Evolutionary conservation across 2,888 invertebrate species (phyloP).

Genomic region (Alentia gelatinosa): DNA sequence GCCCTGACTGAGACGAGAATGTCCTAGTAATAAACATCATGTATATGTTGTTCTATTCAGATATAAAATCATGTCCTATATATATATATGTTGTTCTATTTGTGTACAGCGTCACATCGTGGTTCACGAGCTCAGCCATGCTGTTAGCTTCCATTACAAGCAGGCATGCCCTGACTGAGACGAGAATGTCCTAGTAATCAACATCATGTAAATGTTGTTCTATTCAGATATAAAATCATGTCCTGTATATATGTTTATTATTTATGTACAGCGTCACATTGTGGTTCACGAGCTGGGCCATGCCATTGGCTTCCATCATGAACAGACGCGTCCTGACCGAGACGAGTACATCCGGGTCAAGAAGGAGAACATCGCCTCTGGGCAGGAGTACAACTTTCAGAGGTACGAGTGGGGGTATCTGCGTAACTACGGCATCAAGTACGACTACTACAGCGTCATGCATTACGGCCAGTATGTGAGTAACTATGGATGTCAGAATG

Average conservation of each 20-base stretch:
- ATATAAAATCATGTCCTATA: too few relatives aligned
- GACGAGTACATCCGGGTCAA: neutral
- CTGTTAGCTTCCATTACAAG: neutral
- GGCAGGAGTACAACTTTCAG: neutral
- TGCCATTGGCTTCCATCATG: neutral
- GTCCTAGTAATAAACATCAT: neutral
- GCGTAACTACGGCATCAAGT: neutral
- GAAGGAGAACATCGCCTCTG: neutral
- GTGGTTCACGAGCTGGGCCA: neutral
- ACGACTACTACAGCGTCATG: conserved; percentile 18
- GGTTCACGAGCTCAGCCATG: neutral
- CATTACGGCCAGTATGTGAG: conserved; percentile 31
- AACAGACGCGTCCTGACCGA: conserved; percentile 22
- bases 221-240: too few relatives aligned
- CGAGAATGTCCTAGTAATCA: too few relatives aligned
- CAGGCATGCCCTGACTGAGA: conserved; percentile 16
- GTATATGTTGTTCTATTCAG: too few relatives aligned
- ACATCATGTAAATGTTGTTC: too few relatives aligned
- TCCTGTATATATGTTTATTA: too few relatives aligned
- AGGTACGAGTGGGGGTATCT: conserved; percentile 6
- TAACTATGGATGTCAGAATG: neutral
- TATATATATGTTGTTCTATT: too few relatives aligned
- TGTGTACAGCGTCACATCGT: neutral
- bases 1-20: neutral
- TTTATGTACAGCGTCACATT: neutral